phyloP scores from a whole-genome alignment of 2,888 invertebrate genomes.

The Kuschelorhynchus macadamiae region DNA sequence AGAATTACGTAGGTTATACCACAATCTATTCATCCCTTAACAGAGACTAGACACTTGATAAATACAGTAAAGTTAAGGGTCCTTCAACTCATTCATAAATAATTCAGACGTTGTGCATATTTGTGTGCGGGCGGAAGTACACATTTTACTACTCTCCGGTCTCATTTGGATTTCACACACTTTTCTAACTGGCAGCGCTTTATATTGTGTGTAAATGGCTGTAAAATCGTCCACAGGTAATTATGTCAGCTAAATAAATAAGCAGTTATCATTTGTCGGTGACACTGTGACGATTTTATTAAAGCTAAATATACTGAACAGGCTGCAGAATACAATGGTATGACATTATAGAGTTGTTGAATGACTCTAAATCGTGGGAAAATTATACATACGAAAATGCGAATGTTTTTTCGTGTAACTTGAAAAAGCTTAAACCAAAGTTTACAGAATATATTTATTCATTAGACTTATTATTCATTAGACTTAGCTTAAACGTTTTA shows the following conservation, averaged over 20 bases:
- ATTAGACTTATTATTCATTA: no score
- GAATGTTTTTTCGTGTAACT: no score
- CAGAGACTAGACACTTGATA: slow-evolving; percentile 14
- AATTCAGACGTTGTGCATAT: slow-evolving; percentile 39
- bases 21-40: background rate
- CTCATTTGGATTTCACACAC: slow-evolving; percentile 56
- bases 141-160: slow-evolving; percentile 49
- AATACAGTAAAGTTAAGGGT: slow-evolving; percentile 29
- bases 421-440: no score
- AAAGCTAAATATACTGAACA: slow-evolving; percentile 10
- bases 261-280: slow-evolving; percentile 42
- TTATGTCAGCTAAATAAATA: slow-evolving; percentile 44
- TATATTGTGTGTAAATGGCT: slow-evolving; percentile 47
- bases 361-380: background rate
- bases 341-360: slow-evolving; percentile 4
- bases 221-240: slow-evolving; percentile 43
- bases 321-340: slow-evolving; percentile 4
- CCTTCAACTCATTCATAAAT: slow-evolving; percentile 42
- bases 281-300: slow-evolving; percentile 26
- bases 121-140: slow-evolving; percentile 52
- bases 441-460: no score
- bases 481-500: no score
- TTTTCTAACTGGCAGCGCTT: slow-evolving; percentile 50
- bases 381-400: background rate
- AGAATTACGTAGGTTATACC: no score